Base-by-base conservation (phyloP, 2,113 vertebrate species). In the Myanophis thanlyinensis region DNA sequence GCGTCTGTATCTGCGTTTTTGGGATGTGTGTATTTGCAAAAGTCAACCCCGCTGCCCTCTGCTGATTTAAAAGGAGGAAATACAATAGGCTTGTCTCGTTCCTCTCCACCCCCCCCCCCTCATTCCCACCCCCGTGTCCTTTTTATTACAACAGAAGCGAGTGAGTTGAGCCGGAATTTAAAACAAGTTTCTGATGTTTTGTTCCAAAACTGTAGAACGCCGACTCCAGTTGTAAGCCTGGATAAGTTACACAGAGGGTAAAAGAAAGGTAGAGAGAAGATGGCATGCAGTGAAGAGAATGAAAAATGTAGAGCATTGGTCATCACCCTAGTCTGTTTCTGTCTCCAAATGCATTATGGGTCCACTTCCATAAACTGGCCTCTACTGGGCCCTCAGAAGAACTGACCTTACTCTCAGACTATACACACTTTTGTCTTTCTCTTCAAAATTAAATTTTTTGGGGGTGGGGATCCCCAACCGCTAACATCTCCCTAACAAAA, bases 11-110 rank as follows among this genome's bases (percentile, higher is more conserved):
- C 56, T 3, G 18, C 2, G 13, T 80, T 40, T 40, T 40, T 1
- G 15, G 73, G 35, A 40, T 8, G 18, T 3, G 18, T 20, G 11
- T 46, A 0, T 23, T 5, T 88, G 3, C 46, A 30, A 27, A 53
- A 49, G 7, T 67, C 91, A 23, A 93, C 88, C 94, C 96, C 95
- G 92, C 90, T 92, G 95, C 93, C 89, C 94, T 90, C 94, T 87
- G 91, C 95, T 94, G 94, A 87, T 92, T 92, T 91, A 94, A 91
- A 94, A 59, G 54, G 49, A 87, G 86, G 91, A 62, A 27, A 62
- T 73, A 22, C 48, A 47, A 46, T 25, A 54, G 51, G 46, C n/a
- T 85, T 84, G 88, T 67, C 89, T 20, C 35, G 40, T 23, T 11
- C 18, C 30, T 13, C 35, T 54, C 6, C 1, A 1, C 20, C 13